These are phyloP conservation scores for Quiscalus mexicanus DNA, from an alignment of 2,113 vertebrate genomes.

Conservation along the genomic window DNA sequence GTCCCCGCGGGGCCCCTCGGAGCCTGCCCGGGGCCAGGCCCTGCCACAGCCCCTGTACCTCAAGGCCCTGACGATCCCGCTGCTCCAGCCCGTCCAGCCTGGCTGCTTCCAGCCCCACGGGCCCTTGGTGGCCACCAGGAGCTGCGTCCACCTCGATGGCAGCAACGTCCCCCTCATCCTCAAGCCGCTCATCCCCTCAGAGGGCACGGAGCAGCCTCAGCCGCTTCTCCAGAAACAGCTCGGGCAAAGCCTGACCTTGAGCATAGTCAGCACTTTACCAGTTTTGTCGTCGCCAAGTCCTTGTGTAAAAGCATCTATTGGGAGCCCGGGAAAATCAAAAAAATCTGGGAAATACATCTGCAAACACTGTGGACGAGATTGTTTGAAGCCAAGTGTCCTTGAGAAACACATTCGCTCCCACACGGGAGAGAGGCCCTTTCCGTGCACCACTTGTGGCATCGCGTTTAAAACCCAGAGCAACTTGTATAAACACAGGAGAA, in stretches of 20 bases:
- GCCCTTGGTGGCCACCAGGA: conserved; percentile 22
- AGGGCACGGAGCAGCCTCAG: conserved; percentile 4
- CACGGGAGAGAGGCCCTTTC: conserved; percentile 94
- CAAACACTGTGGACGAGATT: conserved; percentile 91
- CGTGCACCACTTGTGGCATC: conserved; percentile 87
- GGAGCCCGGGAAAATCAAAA: conserved; percentile 74
- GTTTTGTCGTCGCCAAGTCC: conserved; percentile 67
- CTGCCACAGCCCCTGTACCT: conserved; percentile 82
- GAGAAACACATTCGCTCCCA: conserved; percentile 97
- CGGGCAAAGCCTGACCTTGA: conserved; percentile 82
- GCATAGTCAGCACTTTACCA: conserved; percentile 81
- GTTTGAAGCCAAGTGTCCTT: conserved; percentile 94
- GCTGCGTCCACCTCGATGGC: conserved; percentile 38
- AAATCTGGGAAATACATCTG: conserved; percentile 88
- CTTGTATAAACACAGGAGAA: conserved; percentile 93
- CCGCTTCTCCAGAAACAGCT: conserved; percentile 65
- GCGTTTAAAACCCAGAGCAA: conserved; percentile 99
- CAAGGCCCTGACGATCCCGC: conserved; percentile 81
- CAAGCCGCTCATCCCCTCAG: conserved; percentile 52
- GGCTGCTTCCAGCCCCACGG: conserved; percentile 50
- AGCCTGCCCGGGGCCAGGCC: conserved; percentile 47
- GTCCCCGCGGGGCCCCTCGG: conserved; percentile 24
- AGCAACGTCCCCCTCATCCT: conserved; percentile 68
- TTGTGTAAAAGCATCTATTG: conserved; percentile 27
- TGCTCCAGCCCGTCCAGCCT: conserved; percentile 72